Conservation (phyloP, 2,113 vertebrate genomes). For the Penelope pileata region DNA sequence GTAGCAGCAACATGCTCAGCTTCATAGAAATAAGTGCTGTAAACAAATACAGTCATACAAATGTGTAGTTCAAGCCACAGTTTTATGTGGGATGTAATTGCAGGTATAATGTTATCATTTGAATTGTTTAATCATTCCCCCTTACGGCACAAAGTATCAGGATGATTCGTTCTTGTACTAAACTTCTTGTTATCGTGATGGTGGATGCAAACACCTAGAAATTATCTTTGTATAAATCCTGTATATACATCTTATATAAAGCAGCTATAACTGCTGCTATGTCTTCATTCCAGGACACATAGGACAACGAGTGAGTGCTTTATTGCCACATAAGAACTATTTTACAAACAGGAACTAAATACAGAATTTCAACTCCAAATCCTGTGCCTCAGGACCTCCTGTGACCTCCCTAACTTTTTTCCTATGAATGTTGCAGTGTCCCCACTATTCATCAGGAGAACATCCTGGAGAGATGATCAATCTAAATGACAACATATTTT, state of each 20-base stretch:
- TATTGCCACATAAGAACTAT: rapidly evolving
- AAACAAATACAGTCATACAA: neutral
- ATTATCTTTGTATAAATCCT: neutral
- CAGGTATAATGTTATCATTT: neutral
- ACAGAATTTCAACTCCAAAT: neutral
- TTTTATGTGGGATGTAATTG: neutral
- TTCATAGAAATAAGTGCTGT: neutral
- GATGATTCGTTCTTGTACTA: neutral
- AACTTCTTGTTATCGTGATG: neutral
- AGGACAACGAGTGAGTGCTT: neutral
- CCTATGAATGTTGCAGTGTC: neutral
- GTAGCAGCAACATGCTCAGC: neutral
- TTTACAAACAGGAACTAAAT: neutral
- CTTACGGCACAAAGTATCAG: neutral
- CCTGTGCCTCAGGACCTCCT: neutral
- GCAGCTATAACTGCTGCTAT: neutral
- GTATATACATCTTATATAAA: too few species aligned
- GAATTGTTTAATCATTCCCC: neutral
- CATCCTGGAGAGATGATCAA: neutral
- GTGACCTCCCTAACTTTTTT: rapidly evolving
- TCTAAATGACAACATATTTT: neutral
- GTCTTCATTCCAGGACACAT: neutral
- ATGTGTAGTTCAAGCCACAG: neutral
- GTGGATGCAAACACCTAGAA: neutral
- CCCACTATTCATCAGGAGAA: neutral